Percentiles rank a stretch among this genome's conserved stretches.
phyloP scores from a whole-genome alignment of 2,113 vertebrate species.

The Platysteira castanea region DNA sequence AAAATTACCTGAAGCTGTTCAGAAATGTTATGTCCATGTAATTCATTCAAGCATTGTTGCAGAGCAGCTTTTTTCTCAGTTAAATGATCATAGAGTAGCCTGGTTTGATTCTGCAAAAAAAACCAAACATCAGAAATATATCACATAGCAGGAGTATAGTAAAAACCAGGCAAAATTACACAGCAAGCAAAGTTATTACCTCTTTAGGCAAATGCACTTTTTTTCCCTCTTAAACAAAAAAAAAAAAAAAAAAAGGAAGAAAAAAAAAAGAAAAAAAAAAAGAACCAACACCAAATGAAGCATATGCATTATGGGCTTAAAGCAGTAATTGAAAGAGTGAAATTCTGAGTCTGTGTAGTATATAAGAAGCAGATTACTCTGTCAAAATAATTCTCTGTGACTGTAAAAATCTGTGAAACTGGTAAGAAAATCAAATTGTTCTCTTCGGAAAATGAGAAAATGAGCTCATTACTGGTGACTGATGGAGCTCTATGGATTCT shows the following conservation, averaged over 20 bases:
- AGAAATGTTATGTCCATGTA: slow-evolving; percentile 18
- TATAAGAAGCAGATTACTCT: background rate
- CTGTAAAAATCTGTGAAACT: background rate
- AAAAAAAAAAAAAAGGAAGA: no score
- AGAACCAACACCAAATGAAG: background rate
- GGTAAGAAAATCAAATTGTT: background rate
- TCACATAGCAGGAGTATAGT: background rate
- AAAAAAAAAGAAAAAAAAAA: background rate
- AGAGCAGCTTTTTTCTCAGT: slow-evolving; percentile 73
- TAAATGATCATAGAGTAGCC: slow-evolving; percentile 79
- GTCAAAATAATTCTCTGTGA: background rate
- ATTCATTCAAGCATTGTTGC: slow-evolving; percentile 66
- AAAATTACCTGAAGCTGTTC: slow-evolving; percentile 82
- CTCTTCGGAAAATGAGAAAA: background rate
- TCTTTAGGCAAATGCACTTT: background rate
- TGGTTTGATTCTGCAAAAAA: slow-evolving; percentile 76
- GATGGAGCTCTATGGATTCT: background rate
- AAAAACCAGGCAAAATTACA: background rate
- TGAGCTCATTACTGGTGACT: background rate
- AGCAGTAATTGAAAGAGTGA: background rate
- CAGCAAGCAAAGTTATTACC: background rate
- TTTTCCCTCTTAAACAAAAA: background rate
- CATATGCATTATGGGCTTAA: background rate
- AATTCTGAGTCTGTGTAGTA: background rate
- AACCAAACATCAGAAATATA: background rate